Base-by-base conservation (phyloP, 2,888 invertebrate genomes). In the Euzetes globulus region DNA sequence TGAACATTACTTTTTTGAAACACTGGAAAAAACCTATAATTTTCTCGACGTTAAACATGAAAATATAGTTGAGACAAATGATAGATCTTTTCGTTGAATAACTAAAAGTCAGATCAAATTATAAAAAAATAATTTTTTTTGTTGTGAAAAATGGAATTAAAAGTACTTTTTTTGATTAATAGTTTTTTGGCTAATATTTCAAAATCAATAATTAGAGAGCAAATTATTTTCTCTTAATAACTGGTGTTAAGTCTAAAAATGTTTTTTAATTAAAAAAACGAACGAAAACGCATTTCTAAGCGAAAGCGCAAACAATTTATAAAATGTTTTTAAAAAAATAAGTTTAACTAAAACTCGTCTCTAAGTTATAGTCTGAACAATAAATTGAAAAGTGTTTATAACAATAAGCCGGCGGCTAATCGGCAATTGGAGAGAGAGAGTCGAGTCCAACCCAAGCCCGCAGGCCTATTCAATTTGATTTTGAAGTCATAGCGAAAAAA, bases 321-420 rank as follows among this genome's bases (percentile, higher is more conserved):
- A 65, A 65, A 60, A 65, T 15, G 37, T 65, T 19, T 29, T 27
- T 58, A 29, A 65, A 65, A 65, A 65, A 37, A 60, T 33, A 17
- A 41, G 22, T 45, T 37, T 4, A 70, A 7, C 19, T 9, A 47
- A 68, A 45, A 70, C 45, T 45, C 47, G 41, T 45, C n/a, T 4
- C 7, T 60, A 25, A 19, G 15, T 25, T 47, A 68, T 41, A 70
- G 70, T 11, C 25, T 22, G 19, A 70, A 70, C 70, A 70, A 45
- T 70, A 70, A 25, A 70, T 70, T 70, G 70, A 70, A 70, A 70
- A 70, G 70, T 70, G 70, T 70, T 70, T 70, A 70, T 70, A 70
- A 70, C 45, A 47, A 70, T 70, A 47, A 45, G 47, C 70, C 68
- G 22, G 41, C 41, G 45, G 70, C 70, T 45, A 41, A 19, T 45